A percentile compares a stretch with the other conserved stretches of the same genome.
phyloP scores from a whole-genome alignment of 2,797 vertebrate species.

The Lindbergichthys nudifrons region DNA sequence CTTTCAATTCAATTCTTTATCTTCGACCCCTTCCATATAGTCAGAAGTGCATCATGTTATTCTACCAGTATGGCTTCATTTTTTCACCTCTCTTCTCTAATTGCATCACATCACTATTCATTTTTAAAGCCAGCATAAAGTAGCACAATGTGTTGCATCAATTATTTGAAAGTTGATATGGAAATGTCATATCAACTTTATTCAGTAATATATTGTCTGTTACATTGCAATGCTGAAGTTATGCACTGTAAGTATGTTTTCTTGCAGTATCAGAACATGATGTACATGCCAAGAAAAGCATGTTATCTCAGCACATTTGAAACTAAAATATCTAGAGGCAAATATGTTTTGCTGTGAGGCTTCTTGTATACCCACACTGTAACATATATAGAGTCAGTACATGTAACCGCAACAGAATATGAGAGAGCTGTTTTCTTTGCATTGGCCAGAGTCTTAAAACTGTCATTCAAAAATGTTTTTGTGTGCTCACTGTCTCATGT shows the following conservation, averaged over 20 bases:
- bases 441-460: neutral
- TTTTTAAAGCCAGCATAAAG: neutral
- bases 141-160: neutral
- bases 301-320: slow-evolving; percentile 22
- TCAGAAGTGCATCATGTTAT: neutral
- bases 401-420: slow-evolving; percentile 21
- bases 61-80: neutral
- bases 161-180: neutral
- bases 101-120: neutral
- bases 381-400: slow-evolving; percentile 24
- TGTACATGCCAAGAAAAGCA: slow-evolving; percentile 44
- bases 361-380: slow-evolving; percentile 27
- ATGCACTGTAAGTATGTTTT: slow-evolving; percentile 9
- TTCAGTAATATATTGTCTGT: slow-evolving; percentile 1
- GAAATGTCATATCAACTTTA: slow-evolving; percentile 5
- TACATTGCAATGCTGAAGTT: neutral
- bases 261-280: slow-evolving; percentile 30
- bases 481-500: neutral
- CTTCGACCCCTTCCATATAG: neutral
- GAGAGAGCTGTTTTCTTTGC: slow-evolving; percentile 7
- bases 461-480: slow-evolving; percentile 14
- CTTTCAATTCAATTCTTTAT: neutral
- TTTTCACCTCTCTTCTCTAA: slow-evolving; percentile 1
- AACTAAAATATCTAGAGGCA: slow-evolving; percentile 45
- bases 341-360: slow-evolving; percentile 28